Percentiles rank a stretch among this genome's conserved stretches.
phyloP scores from a whole-genome alignment of 2,888 invertebrate species.

The Clepsis dumicolana region DNA sequence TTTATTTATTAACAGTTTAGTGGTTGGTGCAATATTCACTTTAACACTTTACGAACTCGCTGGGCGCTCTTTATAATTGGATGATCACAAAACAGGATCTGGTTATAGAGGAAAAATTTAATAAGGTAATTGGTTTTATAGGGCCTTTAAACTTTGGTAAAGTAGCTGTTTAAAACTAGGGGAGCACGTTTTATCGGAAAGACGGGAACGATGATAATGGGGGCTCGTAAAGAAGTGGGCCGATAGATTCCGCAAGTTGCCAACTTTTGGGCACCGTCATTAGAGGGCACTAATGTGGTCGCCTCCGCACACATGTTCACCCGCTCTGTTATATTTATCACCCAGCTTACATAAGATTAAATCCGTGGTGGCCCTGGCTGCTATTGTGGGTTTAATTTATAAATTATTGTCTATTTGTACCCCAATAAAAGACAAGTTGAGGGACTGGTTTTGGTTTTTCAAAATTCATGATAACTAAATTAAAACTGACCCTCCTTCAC shows the following conservation, averaged over 20 bases:
- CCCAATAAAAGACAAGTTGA: too few species aligned
- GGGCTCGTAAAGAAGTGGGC: conserved; percentile 78
- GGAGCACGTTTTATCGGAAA: conserved; percentile 83
- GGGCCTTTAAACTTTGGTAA: conserved; percentile 71
- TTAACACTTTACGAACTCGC: conserved; percentile 53
- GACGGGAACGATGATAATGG: conserved; percentile 82
- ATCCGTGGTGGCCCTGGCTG: conserved; percentile 5
- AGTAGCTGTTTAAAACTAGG: conserved; percentile 77
- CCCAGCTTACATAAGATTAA: conserved; percentile 22
- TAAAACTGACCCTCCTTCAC: too few species aligned
- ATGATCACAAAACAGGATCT: conserved; percentile 46
- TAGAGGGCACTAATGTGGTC: conserved; percentile 76
- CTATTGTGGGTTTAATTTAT: neutral
- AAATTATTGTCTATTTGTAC: neutral
- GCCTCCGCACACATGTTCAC: conserved; percentile 55
- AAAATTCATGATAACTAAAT: too few species aligned
- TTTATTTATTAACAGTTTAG: conserved; percentile 74
- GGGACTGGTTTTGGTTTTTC: too few species aligned
- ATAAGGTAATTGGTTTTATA: conserved; percentile 71
- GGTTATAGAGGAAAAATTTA: conserved; percentile 61
- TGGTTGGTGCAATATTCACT: conserved; percentile 58
- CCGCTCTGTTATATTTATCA: conserved; percentile 59
- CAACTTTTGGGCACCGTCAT: conserved; percentile 81
- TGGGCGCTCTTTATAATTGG: conserved; percentile 42
- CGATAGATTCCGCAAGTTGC: conserved; percentile 83